Evolutionary conservation across 2,113 vertebrate genomes (phyloP).

Genomic region (Sminthopsis crassicaudata): DNA sequence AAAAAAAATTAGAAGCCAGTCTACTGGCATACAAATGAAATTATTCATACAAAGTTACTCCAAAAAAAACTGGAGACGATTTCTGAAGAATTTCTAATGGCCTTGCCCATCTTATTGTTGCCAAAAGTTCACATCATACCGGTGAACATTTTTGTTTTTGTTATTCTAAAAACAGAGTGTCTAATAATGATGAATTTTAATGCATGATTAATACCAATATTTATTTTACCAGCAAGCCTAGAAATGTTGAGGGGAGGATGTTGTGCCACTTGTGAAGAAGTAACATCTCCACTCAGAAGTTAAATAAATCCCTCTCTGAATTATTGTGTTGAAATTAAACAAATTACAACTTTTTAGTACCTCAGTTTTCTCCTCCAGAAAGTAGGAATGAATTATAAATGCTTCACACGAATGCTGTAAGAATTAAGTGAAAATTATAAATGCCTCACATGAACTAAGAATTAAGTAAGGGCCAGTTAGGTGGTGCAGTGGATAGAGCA

Average conservation of each 20-base stretch:
- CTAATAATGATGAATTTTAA: background rate
- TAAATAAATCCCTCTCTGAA: background rate
- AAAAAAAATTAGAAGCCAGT: background rate
- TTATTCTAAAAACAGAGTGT: constrained; percentile 22
- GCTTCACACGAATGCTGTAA: background rate
- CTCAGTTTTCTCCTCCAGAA: background rate
- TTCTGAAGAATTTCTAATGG: constrained; percentile 43
- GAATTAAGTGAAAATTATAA: background rate
- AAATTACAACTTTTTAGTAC: background rate
- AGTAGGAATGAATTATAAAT: background rate
- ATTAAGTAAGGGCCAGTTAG: too few relatives aligned
- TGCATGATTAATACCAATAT: constrained; percentile 4
- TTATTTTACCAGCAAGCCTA: background rate
- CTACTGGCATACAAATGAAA: constrained; percentile 20
- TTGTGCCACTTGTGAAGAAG: background rate
- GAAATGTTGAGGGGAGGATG: background rate
- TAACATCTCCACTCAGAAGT: background rate
- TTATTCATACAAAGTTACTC: constrained; percentile 45
- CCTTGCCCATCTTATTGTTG: constrained; percentile 5
- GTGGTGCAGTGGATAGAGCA: too few relatives aligned
- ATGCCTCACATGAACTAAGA: background rate
- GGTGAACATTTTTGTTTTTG: background rate
- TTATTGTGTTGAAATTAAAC: background rate
- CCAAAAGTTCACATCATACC: constrained; percentile 24
- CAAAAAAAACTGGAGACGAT: constrained; percentile 21